Conservation (phyloP, 1,140 invertebrate genomes). For the Brachionus paranguensis region DNA sequence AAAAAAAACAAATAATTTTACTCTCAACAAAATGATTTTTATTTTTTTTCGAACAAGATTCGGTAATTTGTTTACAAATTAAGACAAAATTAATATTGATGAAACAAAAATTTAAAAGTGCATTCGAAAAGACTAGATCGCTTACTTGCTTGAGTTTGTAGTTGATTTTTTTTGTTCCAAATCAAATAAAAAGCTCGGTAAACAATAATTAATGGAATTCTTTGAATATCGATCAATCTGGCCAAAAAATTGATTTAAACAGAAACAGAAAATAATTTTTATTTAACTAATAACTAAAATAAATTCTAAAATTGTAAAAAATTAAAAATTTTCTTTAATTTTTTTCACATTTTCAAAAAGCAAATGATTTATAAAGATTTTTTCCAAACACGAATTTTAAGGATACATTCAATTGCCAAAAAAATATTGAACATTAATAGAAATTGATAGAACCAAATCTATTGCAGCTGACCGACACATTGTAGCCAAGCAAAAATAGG, state of each 20-base stretch:
- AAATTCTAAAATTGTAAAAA: too few relatives aligned
- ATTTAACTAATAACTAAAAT: neutral
- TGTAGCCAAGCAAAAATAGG: neutral
- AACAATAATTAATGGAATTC: neutral
- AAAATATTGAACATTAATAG: neutral
- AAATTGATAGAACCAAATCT: neutral
- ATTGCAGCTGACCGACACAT: neutral
- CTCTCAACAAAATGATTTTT: neutral
- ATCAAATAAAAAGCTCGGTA: neutral
- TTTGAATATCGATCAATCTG: neutral
- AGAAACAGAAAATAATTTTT: neutral
- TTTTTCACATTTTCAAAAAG: neutral
- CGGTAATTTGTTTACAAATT: neutral
- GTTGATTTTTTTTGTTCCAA: neutral
- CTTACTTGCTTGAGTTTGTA: neutral
- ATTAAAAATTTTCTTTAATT: too few relatives aligned
- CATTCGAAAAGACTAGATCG: neutral
- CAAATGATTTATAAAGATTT: neutral
- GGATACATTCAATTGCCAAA: neutral
- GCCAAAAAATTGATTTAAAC: neutral
- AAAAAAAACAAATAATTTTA: neutral
- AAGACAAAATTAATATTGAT: neutral
- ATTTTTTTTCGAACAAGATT: neutral
- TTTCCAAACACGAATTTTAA: neutral
- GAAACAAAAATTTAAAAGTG: neutral